Evolutionary conservation across 2,888 invertebrate genomes (phyloP).

Genomic region (Nesidiocoris tenuis): DNA sequence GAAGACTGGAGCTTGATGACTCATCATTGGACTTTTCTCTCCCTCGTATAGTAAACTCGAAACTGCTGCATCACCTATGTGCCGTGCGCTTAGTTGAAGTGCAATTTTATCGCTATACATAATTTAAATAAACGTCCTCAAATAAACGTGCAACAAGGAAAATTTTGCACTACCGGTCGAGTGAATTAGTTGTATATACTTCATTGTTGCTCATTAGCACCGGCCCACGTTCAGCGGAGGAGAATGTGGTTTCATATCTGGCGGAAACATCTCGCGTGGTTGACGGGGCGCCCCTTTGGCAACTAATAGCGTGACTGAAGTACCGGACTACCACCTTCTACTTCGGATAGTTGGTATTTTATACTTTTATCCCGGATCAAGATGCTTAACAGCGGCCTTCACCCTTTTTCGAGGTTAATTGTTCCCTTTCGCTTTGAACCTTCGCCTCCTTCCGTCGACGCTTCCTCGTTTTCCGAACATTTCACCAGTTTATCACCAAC

Average conservation of each 20-base stretch:
- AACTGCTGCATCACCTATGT: too few relatives aligned
- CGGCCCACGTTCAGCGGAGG: background rate
- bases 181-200: too few relatives aligned
- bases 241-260: conserved; percentile 8
- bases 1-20: too few relatives aligned
- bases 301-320: conserved; percentile 7
- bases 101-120: too few relatives aligned
- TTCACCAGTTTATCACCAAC: background rate
- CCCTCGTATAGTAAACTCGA: too few relatives aligned
- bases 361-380: conserved; percentile 21
- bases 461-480: background rate
- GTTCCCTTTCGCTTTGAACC: background rate
- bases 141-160: too few relatives aligned
- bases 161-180: too few relatives aligned
- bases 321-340: background rate
- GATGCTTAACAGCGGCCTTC: conserved; percentile 4
- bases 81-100: too few relatives aligned
- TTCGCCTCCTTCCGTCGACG: background rate
- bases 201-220: background rate
- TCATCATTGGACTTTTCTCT: too few relatives aligned
- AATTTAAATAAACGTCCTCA: too few relatives aligned
- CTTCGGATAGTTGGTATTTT: conserved; percentile 12
- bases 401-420: conserved; percentile 6
- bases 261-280: conserved; percentile 8
- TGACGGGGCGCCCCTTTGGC: background rate